Percentiles rank a stretch among this genome's conserved stretches.
These are phyloP conservation scores for Notolabrus celidotus DNA, from an alignment of 2,797 vertebrate species.

Conservation along the genomic window DNA sequence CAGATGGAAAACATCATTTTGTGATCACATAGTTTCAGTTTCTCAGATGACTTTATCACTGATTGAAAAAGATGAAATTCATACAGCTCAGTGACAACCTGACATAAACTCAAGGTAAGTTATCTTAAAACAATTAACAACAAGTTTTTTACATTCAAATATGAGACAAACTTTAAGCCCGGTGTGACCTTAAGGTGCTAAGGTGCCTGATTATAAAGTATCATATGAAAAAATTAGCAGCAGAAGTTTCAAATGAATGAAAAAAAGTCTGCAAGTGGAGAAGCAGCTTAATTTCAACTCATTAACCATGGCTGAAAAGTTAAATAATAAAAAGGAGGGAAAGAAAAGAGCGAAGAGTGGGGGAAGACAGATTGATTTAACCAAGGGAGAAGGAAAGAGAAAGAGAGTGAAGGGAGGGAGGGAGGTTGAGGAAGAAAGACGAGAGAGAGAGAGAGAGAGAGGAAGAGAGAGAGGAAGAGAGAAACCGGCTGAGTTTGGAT, in stretches of 20 bases:
- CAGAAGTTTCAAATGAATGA: neutral
- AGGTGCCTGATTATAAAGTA: neutral
- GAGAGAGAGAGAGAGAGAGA: constrained; percentile 24
- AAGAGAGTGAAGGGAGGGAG: constrained; percentile 30
- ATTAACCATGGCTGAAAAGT: constrained; percentile 26
- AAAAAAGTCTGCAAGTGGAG: constrained; percentile 1
- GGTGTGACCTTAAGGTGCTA: neutral
- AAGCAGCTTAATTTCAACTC: constrained; percentile 24
- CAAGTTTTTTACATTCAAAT: constrained; percentile 6
- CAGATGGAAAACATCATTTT: neutral
- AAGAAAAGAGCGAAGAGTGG: constrained; percentile 8
- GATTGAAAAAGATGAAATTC: neutral
- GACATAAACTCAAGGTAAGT: neutral
- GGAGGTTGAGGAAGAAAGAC: constrained; percentile 6
- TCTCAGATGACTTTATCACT: constrained; percentile 1
- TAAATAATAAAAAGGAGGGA: constrained; percentile 23
- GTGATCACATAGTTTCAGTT: neutral
- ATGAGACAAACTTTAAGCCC: constrained; percentile 7
- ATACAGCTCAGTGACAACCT: neutral
- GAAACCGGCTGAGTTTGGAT: constrained; percentile 72
- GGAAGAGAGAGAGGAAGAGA: constrained; percentile 38
- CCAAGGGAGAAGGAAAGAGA: constrained; percentile 18
- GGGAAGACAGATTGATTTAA: constrained; percentile 15
- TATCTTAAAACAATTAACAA: constrained; percentile 3
- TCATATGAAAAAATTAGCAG: neutral